A percentile compares a stretch with the other conserved stretches of the same genome.
phyloP scores from a whole-genome alignment of 2,113 vertebrate genomes.

The Sapajus apella region DNA sequence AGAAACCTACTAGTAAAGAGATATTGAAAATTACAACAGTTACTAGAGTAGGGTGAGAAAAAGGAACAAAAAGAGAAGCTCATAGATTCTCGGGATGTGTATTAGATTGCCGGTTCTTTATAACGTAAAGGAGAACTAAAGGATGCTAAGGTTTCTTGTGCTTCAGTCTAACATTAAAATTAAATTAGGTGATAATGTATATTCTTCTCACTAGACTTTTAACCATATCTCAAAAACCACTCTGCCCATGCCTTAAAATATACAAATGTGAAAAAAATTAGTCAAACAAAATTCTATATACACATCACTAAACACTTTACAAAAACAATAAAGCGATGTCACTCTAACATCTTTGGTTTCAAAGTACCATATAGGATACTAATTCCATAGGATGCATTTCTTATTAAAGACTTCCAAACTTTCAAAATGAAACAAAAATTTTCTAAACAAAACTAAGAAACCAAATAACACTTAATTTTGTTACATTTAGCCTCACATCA shows the following conservation, averaged over 20 bases:
- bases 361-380: not conserved
- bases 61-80: not conserved
- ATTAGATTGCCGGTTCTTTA: not conserved
- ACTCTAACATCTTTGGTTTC: not conserved
- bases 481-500: not conserved
- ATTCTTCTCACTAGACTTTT: constrained; percentile 35
- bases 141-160: not conserved
- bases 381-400: not conserved
- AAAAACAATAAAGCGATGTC: not conserved
- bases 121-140: constrained; percentile 47
- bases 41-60: not conserved
- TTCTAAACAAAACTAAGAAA: constrained; percentile 33
- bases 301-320: not conserved
- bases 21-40: not conserved
- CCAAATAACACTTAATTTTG: not conserved
- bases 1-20: not conserved
- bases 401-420: not conserved
- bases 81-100: not conserved
- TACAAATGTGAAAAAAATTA: constrained; percentile 11
- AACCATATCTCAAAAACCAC: not conserved
- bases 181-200: constrained; percentile 6
- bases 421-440: constrained; percentile 5
- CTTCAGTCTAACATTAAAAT: not conserved
- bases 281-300: constrained; percentile 29
- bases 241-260: not conserved